Conservation (phyloP, 2,888 invertebrate genomes). For the Noctua pronuba region DNA sequence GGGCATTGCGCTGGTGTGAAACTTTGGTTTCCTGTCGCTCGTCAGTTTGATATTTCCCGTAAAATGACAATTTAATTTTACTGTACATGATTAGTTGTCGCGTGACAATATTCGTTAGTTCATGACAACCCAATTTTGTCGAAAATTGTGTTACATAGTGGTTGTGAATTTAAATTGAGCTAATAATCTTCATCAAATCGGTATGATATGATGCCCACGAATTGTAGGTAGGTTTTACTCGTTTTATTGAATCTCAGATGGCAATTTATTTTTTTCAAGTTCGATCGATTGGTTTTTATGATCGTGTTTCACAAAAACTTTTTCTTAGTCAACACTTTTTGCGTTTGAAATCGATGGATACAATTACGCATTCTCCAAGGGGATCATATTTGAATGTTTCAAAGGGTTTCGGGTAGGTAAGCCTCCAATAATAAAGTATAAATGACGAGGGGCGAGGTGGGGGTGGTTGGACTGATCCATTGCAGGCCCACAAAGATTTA, state of each 20-base stretch:
- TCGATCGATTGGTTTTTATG: conserved; percentile 36
- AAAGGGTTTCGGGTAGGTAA: conserved; percentile 75
- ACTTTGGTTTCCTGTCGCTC: conserved; percentile 57
- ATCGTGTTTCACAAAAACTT: conserved; percentile 15
- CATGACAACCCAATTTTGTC: conserved; percentile 41
- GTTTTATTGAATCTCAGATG: conserved; percentile 17
- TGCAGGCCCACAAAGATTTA: conserved; percentile 81
- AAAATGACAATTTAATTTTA: conserved; percentile 60
- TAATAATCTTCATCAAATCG: conserved; percentile 23
- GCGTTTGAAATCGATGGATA: conserved; percentile 12
- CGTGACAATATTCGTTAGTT: conserved; percentile 52
- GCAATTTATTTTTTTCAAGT: conserved; percentile 44
- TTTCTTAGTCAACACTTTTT: conserved; percentile 33
- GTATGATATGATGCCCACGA: conserved; percentile 3
- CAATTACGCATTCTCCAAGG: conserved; percentile 11
- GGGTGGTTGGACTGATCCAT: conserved; percentile 75
- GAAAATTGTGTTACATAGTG: conserved; percentile 35
- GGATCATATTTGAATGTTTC: conserved; percentile 50
- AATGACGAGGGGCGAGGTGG: conserved; percentile 76
- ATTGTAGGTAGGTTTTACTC: background rate
- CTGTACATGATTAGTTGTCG: conserved; percentile 50
- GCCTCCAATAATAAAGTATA: conserved; percentile 82
- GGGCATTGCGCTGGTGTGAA: conserved; percentile 48
- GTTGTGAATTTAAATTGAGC: conserved; percentile 47
- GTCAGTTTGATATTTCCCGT: conserved; percentile 51